phyloP scores from a whole-genome alignment of 2,113 vertebrate genomes.

The Acanthisitta chloris region DNA sequence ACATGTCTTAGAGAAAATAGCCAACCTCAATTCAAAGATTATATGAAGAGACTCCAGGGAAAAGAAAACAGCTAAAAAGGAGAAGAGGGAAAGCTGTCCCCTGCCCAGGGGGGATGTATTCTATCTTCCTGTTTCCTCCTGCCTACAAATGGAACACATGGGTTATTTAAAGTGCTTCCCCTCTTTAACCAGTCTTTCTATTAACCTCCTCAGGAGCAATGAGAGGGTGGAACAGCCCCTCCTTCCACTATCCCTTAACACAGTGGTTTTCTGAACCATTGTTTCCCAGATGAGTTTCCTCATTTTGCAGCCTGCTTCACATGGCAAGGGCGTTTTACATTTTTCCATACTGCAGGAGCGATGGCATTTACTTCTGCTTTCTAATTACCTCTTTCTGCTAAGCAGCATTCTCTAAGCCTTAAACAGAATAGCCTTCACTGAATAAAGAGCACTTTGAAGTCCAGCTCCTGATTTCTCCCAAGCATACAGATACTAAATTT shows the following conservation, averaged over 20 bases:
- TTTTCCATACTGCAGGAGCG: background rate
- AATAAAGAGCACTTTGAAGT: background rate
- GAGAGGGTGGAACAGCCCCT: background rate
- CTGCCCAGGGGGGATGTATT: background rate
- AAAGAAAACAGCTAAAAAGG: background rate
- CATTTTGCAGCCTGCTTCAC: background rate
- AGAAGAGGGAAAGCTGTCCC: background rate
- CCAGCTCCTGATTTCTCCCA: background rate
- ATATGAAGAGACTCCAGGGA: background rate
- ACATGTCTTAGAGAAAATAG: background rate
- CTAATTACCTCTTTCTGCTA: background rate
- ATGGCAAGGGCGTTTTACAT: background rate
- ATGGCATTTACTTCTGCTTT: background rate
- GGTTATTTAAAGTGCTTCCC: background rate
- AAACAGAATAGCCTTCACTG: background rate
- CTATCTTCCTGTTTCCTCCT: background rate
- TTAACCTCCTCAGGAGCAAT: background rate
- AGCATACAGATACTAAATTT: background rate
- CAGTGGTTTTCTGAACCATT: background rate
- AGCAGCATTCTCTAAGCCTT: background rate
- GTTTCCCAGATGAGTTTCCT: background rate
- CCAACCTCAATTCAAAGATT: background rate
- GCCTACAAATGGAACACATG: rapidly evolving
- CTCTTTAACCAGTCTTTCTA: background rate
- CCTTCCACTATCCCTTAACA: background rate